Conservation (phyloP, 2,888 invertebrate species). For the Meteorus cinctellus region DNA sequence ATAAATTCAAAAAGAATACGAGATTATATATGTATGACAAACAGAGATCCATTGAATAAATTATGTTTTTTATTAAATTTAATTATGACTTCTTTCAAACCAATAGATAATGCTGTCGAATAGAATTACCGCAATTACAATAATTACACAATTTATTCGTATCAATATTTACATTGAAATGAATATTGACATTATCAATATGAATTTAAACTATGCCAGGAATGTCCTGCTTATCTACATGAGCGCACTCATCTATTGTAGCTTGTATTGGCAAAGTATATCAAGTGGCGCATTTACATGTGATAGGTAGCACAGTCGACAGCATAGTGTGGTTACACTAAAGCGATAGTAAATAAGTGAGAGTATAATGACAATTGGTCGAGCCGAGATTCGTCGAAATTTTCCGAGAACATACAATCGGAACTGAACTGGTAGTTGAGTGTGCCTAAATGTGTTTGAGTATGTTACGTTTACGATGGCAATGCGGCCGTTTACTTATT, state of each 20-base stretch:
- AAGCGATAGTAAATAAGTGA: not conserved
- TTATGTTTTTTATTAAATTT: too few species aligned
- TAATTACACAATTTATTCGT: not conserved
- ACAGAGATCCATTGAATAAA: not conserved
- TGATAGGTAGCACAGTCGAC: slow-evolving; percentile 21
- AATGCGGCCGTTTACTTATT: slow-evolving; percentile 26
- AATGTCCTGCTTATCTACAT: not conserved
- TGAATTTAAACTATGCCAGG: not conserved
- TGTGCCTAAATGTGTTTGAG: not conserved
- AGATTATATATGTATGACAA: not conserved
- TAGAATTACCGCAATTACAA: not conserved
- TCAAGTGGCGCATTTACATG: slow-evolving; percentile 19
- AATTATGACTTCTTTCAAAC: too few species aligned
- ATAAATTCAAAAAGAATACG: not conserved
- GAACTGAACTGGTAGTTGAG: slow-evolving; percentile 25
- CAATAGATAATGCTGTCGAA: too few species aligned
- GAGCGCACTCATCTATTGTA: not conserved
- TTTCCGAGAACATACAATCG: slow-evolving; percentile 37
- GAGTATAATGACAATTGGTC: slow-evolving; percentile 23
- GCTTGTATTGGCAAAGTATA: not conserved
- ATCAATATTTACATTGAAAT: not conserved
- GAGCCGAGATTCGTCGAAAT: slow-evolving; percentile 38
- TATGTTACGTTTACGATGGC: slow-evolving; percentile 40
- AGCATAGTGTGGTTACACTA: not conserved
- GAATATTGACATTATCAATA: not conserved